Conservation (phyloP, 2,888 invertebrate species). For the Helicoverpa assulta region DNA sequence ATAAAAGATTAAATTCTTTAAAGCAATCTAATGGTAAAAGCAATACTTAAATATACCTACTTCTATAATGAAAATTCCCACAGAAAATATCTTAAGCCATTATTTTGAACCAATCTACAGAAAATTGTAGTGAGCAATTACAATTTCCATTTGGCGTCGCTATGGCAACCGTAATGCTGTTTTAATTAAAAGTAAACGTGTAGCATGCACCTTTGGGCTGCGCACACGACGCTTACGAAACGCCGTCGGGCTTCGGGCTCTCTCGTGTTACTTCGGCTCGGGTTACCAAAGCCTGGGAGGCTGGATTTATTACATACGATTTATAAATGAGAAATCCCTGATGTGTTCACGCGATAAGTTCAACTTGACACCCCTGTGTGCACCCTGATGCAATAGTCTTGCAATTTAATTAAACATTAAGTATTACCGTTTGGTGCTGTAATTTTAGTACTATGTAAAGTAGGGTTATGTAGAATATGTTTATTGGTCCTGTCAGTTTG, state of each 20-base stretch:
- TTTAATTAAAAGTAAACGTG: slow-evolving; percentile 58
- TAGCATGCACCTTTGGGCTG: slow-evolving; percentile 28
- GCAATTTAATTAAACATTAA: slow-evolving; percentile 41
- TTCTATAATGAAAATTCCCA: slow-evolving; percentile 4
- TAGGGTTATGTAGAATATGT: slow-evolving; percentile 14
- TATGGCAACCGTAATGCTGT: slow-evolving; percentile 41
- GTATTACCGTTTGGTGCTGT: slow-evolving; percentile 13
- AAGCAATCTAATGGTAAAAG: background rate
- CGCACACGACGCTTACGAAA: slow-evolving; percentile 54
- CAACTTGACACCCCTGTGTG: slow-evolving; percentile 47
- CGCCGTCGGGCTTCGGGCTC: slow-evolving; percentile 48
- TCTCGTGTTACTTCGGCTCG: slow-evolving; percentile 56
- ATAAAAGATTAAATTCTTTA: slow-evolving; percentile 1
- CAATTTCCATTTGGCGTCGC: slow-evolving; percentile 25
- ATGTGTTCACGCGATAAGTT: slow-evolving; percentile 51
- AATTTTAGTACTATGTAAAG: slow-evolving; percentile 15
- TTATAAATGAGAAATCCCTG: slow-evolving; percentile 57
- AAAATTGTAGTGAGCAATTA: slow-evolving; percentile 44
- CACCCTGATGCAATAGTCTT: slow-evolving; percentile 41
- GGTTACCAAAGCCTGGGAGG: slow-evolving; percentile 52
- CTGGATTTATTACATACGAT: slow-evolving; percentile 56
- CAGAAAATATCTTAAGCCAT: slow-evolving; percentile 1
- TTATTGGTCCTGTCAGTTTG: slow-evolving; percentile 17
- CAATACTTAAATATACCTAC: background rate
- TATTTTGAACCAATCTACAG: slow-evolving; percentile 30